Evolutionary conservation across 2,797 vertebrate genomes (phyloP).

Genomic region (Hoplostethus atlanticus): DNA sequence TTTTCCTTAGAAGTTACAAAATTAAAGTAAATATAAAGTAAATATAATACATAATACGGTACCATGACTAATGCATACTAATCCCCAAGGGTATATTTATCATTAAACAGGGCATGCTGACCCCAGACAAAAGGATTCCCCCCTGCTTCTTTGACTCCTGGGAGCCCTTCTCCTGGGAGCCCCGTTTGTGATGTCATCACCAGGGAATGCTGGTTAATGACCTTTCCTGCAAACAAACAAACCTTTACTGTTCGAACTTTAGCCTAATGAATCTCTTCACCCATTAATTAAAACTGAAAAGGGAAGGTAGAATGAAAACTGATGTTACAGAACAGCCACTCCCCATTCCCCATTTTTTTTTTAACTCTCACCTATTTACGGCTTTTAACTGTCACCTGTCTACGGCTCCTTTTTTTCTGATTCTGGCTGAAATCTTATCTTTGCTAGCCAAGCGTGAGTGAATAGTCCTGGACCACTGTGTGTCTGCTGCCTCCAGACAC

Average conservation of each 20-base stretch:
- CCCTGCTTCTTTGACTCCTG: slow-evolving; percentile 44
- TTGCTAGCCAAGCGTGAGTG: too few relatives aligned
- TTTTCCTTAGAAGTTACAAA: too few relatives aligned
- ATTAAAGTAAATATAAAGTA: too few relatives aligned
- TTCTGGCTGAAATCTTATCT: too few relatives aligned
- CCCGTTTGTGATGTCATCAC: slow-evolving; percentile 48
- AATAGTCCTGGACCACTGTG: too few relatives aligned
- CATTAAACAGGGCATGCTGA: slow-evolving; percentile 39
- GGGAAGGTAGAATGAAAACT: slow-evolving; percentile 8
- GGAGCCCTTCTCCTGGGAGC: slow-evolving; percentile 58
- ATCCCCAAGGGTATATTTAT: slow-evolving; percentile 23
- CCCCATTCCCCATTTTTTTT: too few relatives aligned
- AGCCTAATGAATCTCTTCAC: slow-evolving; percentile 64
- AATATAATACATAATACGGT: too few relatives aligned
- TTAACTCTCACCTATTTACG: too few relatives aligned
- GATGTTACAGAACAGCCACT: background rate
- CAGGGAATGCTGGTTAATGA: slow-evolving; percentile 51
- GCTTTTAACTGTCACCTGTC: too few relatives aligned
- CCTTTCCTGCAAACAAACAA: slow-evolving; percentile 66
- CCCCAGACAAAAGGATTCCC: slow-evolving; percentile 38
- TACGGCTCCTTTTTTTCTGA: too few relatives aligned
- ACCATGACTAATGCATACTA: background rate
- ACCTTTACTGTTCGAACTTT: slow-evolving; percentile 42
- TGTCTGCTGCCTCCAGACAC: too few relatives aligned
- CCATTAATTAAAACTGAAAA: slow-evolving; percentile 27